These are phyloP conservation scores for Corydoras sp. DNA, from an alignment of 2,113 vertebrate species.

Conservation along the genomic window DNA sequence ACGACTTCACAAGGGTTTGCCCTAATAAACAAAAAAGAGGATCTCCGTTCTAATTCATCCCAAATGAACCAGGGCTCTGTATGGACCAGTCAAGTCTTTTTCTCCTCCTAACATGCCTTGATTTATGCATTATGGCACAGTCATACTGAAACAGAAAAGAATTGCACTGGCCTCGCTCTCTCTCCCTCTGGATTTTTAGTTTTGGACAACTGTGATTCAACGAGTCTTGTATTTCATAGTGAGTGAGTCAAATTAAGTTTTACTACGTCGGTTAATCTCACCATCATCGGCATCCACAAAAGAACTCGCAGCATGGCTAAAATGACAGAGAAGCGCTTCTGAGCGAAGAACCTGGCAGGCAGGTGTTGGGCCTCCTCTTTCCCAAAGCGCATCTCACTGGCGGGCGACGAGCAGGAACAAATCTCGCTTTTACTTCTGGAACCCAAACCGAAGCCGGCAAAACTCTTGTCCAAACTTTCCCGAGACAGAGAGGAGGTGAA, in stretches of 20 bases:
- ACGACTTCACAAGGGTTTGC: too few relatives aligned
- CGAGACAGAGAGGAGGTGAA: constrained; percentile 56
- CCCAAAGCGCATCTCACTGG: constrained; percentile 24
- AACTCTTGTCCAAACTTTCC: constrained; percentile 63
- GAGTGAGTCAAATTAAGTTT: not conserved
- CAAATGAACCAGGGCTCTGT: too few relatives aligned
- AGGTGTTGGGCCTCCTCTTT: constrained; percentile 53
- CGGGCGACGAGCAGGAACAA: constrained; percentile 42
- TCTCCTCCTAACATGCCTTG: too few relatives aligned
- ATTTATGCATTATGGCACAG: too few relatives aligned
- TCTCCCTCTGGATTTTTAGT: too few relatives aligned
- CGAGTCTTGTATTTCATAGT: too few relatives aligned
- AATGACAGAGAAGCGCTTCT: constrained; percentile 90
- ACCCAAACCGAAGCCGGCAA: constrained; percentile 48
- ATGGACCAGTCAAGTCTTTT: too few relatives aligned
- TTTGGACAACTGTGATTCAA: too few relatives aligned
- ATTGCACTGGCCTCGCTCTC: too few relatives aligned
- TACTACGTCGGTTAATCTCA: constrained; percentile 57
- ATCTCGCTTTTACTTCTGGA: constrained; percentile 48
- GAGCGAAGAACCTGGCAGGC: constrained; percentile 69
- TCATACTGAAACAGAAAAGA: too few relatives aligned
- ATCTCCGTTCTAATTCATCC: too few relatives aligned
- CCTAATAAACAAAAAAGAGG: too few relatives aligned
- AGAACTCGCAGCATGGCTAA: constrained; percentile 78
- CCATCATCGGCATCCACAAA: constrained; percentile 97